Base-by-base conservation (phyloP, 2,888 invertebrate species). In the Nasonia oneida region DNA sequence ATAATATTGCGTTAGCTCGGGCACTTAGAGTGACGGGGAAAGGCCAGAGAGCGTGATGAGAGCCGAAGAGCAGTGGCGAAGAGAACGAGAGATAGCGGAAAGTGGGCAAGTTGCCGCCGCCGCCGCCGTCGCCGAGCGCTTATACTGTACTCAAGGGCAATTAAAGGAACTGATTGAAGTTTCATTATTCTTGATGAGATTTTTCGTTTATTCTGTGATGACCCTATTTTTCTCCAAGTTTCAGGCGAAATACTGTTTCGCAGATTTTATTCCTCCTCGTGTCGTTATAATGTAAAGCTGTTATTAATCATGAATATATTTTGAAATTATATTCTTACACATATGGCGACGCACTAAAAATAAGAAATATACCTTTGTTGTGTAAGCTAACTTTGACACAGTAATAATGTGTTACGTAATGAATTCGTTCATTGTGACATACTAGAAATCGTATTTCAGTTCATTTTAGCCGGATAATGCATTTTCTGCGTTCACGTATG, bases 1-100 rank as follows among this genome's bases (percentile, higher is more conserved):
- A 80, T 84, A 84, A 84, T 84, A 80, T 84, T 84, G 84, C 79
- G 53, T 84, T 84, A 84, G 75, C 84, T 37, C 33, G 53, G 70
- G 84, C 80, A 67, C 80, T 67, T 75, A 75, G 75, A 76, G 80
- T 42, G 67, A 12, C 78, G 33, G 12, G 47, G 79, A 53, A 50
- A 50, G 29, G 50, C 67, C 50, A 37, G 6, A 64, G 67, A 29
- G 78, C 37, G 23, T 39, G 76, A 67, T 23, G 33, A 50, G 47
- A 6, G 79, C 47, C n/a, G 42, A 42, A 42, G 77, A 67, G 67
- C 77, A 53, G 18, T 33, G 73, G n/a, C 23, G n/a, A 67, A 29
- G 61, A 77, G 77, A 77, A n/a, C 12, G 77, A 12, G 57, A 77
- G 77, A 57, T 61, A 23, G 61, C 18, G 18, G 23, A 15, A n/a